Conservation (phyloP, 2,888 invertebrate species). For the Exocentrus adspersus region DNA sequence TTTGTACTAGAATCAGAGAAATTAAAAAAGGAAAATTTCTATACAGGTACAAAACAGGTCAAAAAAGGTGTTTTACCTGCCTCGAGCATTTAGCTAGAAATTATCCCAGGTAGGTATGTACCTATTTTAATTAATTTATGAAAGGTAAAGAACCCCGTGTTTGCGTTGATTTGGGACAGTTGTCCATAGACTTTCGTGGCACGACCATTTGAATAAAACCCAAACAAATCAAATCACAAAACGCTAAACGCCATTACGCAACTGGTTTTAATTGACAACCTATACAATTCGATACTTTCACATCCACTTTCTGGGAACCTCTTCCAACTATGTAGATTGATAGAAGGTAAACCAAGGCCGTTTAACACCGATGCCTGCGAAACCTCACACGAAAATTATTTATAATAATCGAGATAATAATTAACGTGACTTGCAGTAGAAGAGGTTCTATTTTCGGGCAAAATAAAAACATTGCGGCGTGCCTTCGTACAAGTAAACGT, state of each 20-base stretch:
- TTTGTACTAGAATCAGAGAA: too few relatives aligned
- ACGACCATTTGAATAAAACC: too few relatives aligned
- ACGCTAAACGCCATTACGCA: too few relatives aligned
- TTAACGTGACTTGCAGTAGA: background rate
- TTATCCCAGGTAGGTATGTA: too few relatives aligned
- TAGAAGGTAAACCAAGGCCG: slow-evolving; percentile 22
- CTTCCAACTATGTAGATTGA: background rate
- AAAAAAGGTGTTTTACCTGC: too few relatives aligned
- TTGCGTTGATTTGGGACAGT: too few relatives aligned
- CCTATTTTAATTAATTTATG: too few relatives aligned
- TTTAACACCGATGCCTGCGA: background rate
- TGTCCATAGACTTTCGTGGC: too few relatives aligned
- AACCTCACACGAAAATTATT: background rate
- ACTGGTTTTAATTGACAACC: background rate
- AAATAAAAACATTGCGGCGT: background rate
- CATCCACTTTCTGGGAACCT: slow-evolving; percentile 15
- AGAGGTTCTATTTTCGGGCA: background rate
- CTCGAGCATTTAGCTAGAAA: too few relatives aligned
- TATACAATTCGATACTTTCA: slow-evolving; percentile 1
- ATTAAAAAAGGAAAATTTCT: background rate
- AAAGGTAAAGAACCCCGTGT: too few relatives aligned
- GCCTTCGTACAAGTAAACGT: slow-evolving; percentile 11
- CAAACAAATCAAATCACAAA: too few relatives aligned
- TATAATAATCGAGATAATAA: too few relatives aligned
- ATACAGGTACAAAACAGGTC: background rate